phyloP scores from a whole-genome alignment of 2,113 vertebrate species.

The Muscicapa adusta region DNA sequence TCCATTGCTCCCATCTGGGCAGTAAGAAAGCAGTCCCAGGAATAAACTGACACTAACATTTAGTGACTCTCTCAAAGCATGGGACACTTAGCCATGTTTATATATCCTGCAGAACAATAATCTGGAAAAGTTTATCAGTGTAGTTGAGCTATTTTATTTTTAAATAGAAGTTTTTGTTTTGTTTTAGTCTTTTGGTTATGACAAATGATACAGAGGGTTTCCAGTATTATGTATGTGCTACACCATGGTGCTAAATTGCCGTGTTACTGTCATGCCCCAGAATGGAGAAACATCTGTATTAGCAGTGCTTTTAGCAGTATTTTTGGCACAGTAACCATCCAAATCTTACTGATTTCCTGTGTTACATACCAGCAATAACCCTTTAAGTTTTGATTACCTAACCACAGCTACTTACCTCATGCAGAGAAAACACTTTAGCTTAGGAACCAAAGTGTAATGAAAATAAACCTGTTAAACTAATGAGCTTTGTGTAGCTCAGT shows the following conservation, averaged over 20 bases:
- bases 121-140: not conserved
- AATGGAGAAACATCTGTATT: not conserved
- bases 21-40: not conserved
- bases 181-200: not conserved
- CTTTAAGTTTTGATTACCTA: not conserved
- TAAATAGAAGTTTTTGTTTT: not conserved
- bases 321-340: not conserved
- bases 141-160: not conserved
- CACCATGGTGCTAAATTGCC: not conserved
- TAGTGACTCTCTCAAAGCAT: not conserved
- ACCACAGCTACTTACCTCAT: not conserved
- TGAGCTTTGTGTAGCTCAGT: not conserved
- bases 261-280: not conserved
- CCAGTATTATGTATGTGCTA: not conserved
- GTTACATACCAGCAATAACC: not conserved
- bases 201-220: not conserved
- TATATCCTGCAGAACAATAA: not conserved
- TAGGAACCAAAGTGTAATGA: not conserved
- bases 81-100: not conserved
- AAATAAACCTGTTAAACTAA: slow-evolving; percentile 40
- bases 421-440: not conserved
- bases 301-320: not conserved
- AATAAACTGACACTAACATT: not conserved
- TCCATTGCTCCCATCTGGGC: not conserved
- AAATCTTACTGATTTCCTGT: slow-evolving; percentile 41